phyloP scores from a whole-genome alignment of 2,113 vertebrate genomes.

The Oryzias javanicus region DNA sequence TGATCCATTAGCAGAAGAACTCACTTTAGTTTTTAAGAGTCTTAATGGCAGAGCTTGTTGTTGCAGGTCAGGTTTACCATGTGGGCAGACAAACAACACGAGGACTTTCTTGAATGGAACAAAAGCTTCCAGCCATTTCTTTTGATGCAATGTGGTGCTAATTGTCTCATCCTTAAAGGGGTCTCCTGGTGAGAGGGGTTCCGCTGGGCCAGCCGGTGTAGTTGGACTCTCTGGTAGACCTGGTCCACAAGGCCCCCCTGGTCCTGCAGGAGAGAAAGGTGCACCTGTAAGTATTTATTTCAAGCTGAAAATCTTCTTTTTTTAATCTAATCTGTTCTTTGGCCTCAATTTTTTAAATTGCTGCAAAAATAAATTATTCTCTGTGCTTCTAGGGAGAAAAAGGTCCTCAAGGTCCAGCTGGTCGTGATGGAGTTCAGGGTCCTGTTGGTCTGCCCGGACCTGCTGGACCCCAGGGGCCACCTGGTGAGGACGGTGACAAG shows the following conservation, averaged over 20 bases:
- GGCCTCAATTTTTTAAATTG: constrained; percentile 10
- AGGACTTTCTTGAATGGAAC: neutral
- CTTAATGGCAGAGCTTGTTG: constrained; percentile 22
- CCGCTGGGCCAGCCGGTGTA: constrained; percentile 89
- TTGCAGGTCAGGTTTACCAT: constrained; percentile 6
- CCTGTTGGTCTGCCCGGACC: constrained; percentile 95
- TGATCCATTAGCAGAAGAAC: constrained; percentile 37
- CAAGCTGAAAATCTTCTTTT: neutral
- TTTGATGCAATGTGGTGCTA: neutral
- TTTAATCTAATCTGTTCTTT: neutral
- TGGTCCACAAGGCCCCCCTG: constrained; percentile 92
- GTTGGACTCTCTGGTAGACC: constrained; percentile 91
- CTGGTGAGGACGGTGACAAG: constrained; percentile 98
- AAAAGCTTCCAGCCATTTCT: neutral
- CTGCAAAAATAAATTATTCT: constrained; percentile 8
- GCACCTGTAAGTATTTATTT: constrained; percentile 84
- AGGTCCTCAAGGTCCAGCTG: constrained; percentile 93
- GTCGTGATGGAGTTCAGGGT: constrained; percentile 94
- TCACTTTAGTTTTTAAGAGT: constrained; percentile 1
- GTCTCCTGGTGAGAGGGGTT: constrained; percentile 91
- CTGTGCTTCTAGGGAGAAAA: constrained; percentile 88
- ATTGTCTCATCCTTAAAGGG: constrained; percentile 76
- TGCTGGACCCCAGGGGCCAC: constrained; percentile 92
- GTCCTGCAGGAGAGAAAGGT: constrained; percentile 95
- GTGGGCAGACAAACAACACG: neutral